Conservation (phyloP, 2,113 vertebrate genomes). For the Indri indri region DNA sequence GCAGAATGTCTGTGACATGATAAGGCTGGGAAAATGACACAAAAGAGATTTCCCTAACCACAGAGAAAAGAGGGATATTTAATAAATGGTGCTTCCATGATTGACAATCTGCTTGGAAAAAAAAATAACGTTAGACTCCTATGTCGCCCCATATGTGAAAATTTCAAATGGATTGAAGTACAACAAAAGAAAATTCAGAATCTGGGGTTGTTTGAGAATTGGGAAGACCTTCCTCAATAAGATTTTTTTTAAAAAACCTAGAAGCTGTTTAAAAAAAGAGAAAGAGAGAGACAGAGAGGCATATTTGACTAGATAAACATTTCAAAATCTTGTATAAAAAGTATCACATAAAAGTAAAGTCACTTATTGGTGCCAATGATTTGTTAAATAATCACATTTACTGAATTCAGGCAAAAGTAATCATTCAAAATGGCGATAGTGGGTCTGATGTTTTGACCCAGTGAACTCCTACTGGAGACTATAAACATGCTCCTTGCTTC, state of each 20-base stretch:
- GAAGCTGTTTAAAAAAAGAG: not conserved
- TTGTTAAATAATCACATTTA: not conserved
- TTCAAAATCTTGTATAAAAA: not conserved
- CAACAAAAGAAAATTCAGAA: not conserved
- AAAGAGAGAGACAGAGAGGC: not conserved
- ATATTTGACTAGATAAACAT: slow-evolving; percentile 21
- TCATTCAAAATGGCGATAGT: not conserved
- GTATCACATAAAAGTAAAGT: not conserved
- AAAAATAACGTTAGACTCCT: not conserved
- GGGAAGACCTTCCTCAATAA: not conserved
- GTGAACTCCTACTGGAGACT: not conserved
- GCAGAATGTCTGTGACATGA: not conserved
- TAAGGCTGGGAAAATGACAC: not conserved
- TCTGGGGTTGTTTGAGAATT: not conserved
- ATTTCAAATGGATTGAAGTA: not conserved
- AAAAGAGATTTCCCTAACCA: not conserved
- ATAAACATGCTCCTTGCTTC: not conserved
- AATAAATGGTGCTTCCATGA: not conserved
- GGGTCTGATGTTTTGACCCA: not conserved
- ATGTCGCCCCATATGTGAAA: not conserved
- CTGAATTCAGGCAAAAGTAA: not conserved
- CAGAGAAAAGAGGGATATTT: not conserved
- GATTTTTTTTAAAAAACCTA: not conserved
- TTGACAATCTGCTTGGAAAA: not conserved
- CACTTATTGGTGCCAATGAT: not conserved